These are phyloP conservation scores for Linurgus olivaceus DNA, from an alignment of 2,797 vertebrate genomes.

Conservation along the genomic window DNA sequence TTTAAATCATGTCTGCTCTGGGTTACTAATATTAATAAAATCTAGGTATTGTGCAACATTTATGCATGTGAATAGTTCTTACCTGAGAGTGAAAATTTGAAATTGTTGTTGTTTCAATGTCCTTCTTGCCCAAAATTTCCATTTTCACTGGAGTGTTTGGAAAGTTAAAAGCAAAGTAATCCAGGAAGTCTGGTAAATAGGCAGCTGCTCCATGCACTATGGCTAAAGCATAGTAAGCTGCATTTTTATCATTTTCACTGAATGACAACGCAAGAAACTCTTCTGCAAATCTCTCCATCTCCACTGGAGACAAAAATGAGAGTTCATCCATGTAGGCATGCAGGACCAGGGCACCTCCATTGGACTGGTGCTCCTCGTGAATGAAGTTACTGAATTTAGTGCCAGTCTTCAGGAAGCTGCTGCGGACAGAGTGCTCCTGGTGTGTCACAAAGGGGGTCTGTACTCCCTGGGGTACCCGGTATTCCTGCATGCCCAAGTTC, in stretches of 20 bases:
- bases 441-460: slow-evolving; percentile 89
- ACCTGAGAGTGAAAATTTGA: slow-evolving; percentile 98
- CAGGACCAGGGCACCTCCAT: slow-evolving; percentile 91
- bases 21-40: background rate
- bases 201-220: slow-evolving; percentile 94
- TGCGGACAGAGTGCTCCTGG: slow-evolving; percentile 94
- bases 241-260: slow-evolving; percentile 87
- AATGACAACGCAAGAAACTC: slow-evolving; percentile 94
- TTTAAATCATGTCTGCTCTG: background rate
- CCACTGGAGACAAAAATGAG: slow-evolving; percentile 87
- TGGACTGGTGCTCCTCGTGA: slow-evolving; percentile 93
- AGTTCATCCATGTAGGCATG: slow-evolving; percentile 97
- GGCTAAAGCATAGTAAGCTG: slow-evolving; percentile 89
- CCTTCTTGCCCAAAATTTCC: slow-evolving; percentile 98
- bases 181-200: slow-evolving; percentile 96
- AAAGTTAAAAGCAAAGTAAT: slow-evolving; percentile 99
- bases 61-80: slow-evolving; percentile 38
- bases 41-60: background rate
- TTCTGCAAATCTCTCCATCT: slow-evolving; percentile 91
- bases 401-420: slow-evolving; percentile 88
- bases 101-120: slow-evolving; percentile 98
- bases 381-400: slow-evolving; percentile 88
- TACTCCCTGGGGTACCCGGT: slow-evolving; percentile 81
- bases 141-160: slow-evolving; percentile 97
- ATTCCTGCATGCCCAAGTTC: slow-evolving; percentile 74